phyloP scores from a whole-genome alignment of 1,140 invertebrate species.

The Brachystomella parvula region DNA sequence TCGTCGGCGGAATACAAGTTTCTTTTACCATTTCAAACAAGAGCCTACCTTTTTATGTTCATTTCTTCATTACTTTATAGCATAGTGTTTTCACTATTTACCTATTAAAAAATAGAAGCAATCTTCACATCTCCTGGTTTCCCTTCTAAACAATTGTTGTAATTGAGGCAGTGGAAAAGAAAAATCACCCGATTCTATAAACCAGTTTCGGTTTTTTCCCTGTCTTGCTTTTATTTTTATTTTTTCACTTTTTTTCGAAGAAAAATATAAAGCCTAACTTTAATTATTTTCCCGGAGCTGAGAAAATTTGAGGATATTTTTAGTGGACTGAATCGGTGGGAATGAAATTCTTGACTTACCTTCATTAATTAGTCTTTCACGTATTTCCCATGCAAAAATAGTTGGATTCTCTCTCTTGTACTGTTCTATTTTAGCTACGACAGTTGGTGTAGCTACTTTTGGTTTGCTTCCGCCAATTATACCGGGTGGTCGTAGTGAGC shows the following conservation, averaged over 20 bases:
- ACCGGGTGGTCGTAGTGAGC: slow-evolving; percentile 84
- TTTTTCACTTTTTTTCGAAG: neutral
- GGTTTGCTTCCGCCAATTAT: slow-evolving; percentile 98
- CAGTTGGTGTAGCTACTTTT: slow-evolving; percentile 92
- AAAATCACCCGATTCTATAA: no score
- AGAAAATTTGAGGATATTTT: neutral
- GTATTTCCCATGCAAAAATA: slow-evolving; percentile 95
- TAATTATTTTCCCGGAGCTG: neutral
- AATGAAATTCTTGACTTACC: slow-evolving; percentile 51
- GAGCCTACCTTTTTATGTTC: neutral
- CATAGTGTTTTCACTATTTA: no score
- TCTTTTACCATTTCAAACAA: no score
- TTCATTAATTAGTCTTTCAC: slow-evolving; percentile 87
- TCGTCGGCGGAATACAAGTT: no score
- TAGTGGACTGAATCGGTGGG: neutral
- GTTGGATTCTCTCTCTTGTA: slow-evolving; percentile 96
- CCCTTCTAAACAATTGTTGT: no score
- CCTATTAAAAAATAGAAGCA: no score
- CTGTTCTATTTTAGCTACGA: slow-evolving; percentile 90
- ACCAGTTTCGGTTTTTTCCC: no score
- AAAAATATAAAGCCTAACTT: neutral
- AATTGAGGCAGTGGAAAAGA: no score
- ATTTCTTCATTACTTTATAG: neutral
- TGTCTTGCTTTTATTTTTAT: no score
- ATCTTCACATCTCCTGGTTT: no score